Evolutionary conservation across 2,113 vertebrate species (phyloP).

Genomic region (Larimichthys polyactis): DNA sequence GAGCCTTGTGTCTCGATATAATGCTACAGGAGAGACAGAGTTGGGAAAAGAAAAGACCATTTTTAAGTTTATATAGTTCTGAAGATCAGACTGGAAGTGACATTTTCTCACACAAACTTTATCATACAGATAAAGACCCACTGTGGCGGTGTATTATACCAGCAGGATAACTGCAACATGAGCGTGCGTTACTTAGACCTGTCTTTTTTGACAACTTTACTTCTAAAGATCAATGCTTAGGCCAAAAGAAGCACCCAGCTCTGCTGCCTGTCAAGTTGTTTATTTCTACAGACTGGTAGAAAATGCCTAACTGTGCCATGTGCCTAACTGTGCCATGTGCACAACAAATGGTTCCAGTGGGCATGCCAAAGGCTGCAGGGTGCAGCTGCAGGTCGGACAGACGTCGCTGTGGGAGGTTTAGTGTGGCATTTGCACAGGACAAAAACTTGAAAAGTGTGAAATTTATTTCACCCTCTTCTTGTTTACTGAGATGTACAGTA

Average conservation of each 20-base stretch:
- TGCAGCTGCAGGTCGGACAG: neutral
- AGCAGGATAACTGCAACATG: neutral
- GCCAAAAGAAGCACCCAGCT: no score
- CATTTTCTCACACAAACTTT: neutral
- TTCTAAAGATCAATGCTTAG: conserved; percentile 8
- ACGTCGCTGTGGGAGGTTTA: neutral
- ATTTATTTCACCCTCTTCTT: neutral
- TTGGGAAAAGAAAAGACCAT: neutral
- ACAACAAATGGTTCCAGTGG: neutral
- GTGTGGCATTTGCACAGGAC: neutral
- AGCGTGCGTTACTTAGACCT: neutral
- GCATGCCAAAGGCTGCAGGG: neutral
- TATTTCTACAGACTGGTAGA: neutral
- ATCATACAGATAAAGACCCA: neutral
- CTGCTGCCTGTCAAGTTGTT: neutral
- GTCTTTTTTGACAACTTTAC: conserved; percentile 7
- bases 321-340: neutral
- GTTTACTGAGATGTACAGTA: neutral
- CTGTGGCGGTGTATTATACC: neutral
- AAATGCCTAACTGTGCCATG: neutral
- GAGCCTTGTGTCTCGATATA: conserved; percentile 90
- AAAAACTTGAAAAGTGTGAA: neutral
- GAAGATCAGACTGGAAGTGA: neutral
- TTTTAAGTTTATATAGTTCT: neutral
- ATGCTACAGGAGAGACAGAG: conserved; percentile 83